Evolutionary conservation across 2,113 vertebrate species (phyloP), one percentile per base, ranked within the genome.

Genomic region (Oreochromis niloticus): DNA sequence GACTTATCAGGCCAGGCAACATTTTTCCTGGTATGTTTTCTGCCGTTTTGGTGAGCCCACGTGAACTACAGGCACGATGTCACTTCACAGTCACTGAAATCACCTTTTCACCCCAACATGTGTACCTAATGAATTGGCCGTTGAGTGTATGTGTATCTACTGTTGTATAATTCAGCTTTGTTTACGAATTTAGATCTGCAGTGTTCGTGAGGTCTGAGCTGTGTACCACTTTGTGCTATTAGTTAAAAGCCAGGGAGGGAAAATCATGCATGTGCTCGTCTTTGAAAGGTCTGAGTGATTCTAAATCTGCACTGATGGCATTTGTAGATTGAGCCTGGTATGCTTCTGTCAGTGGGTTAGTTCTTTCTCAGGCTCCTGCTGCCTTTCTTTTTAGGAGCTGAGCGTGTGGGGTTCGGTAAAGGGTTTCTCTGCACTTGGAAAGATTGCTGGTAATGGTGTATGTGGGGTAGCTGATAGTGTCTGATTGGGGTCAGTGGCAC

Each of bases 311-410:
- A 30, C 85, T 63, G 82, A 81, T 79, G 78, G 57, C 36, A 86
- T 89, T 83, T 93, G 9, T 39, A 86, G 73, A 85, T 30, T 52
- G 48, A 87, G 83, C 52, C 82, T 85, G 85, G 22, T 85, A 84
- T 87, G 52, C 83, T 87, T 93, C 89, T 85, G 75, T 91, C 85
- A 81, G 46, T 90, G 39, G 87, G 88, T 85, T 61, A 68, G 24
- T 39, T 73, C 90, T 84, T 94, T 94, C 91, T 93, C 94, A 95
- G 85, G 92, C 85, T 82, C 82, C 59, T 16, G 43, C 80, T 89
- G 73, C 68, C 79, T 90, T 84, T 83, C 43, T 59, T 75, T 71
- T 48, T 63, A 82, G 22, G 43, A 88, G 57, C 19, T 30, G 63
- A 43, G 56, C 27, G n/a, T 41, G 73, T 81, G 61, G 48, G 61